Evolutionary conservation across 2,888 invertebrate genomes (phyloP), one percentile per base, ranked within the genome.

Genomic region (Mantis religiosa): DNA sequence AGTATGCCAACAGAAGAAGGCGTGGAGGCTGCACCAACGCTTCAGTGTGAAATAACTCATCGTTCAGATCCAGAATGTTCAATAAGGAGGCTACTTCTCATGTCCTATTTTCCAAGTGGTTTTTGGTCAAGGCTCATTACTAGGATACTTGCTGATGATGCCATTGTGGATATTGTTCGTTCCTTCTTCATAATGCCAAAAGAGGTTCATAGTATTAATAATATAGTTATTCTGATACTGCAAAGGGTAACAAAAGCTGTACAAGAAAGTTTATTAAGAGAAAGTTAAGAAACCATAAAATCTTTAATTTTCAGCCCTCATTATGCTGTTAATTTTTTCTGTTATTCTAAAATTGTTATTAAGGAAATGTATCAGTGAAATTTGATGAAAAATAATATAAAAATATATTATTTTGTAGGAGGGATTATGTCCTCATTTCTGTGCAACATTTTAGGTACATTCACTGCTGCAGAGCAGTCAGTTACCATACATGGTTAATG

Each of bases 101-200:
- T 99, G 96, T 98, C 99, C 0, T 99, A 99, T 94, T 98, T 99
- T 92, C 99, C 99, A 1, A 97, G 98, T 90, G 99, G 99, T 0
- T 99, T 99, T 94, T 99, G 99, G 99, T 97, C 99, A 0, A 94
- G 99, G 1, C 95, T 99, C 30, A 97, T 98, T 90, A 98, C 98
- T 0, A 94, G 99, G n/a, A 95, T 99, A 90, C 94, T 99, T 89
- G 98, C 98, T 0, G 99, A 99, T 92, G 96, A 97, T 91, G 95
- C 96, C 71, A 96, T 98, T 28, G 96, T 97, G 0, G 96, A 96
- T 90, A 97, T 97, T 20, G 96, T 98, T 0, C 94, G 96, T 91
- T 94, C 95, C 0, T 96, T 97, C 91, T 97, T 98, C 92, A 94
- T 94, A 14, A 94, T 96, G 15, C 96, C 97, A 0, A 95, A 96